Evolutionary conservation across 2,888 invertebrate species (phyloP), one percentile per base, ranked within the genome.

Genomic region (Morpho achilles): DNA sequence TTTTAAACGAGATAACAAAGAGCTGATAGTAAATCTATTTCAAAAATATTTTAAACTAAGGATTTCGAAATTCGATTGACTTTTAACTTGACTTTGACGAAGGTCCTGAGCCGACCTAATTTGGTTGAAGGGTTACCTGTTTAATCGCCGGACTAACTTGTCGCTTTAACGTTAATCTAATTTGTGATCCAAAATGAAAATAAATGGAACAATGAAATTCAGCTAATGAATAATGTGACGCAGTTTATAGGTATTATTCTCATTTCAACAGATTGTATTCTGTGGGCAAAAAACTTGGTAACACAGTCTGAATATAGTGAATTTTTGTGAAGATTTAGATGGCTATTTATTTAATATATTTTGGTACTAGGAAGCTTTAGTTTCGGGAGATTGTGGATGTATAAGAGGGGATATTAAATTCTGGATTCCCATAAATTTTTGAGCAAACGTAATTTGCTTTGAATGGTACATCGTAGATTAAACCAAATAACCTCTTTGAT

Each of bases 1-100:
- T 32, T 5, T 32, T 32, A 32, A 32, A 32, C 32, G 32, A 5
- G 32, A 32, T 32, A 32, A 5, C 32, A 32, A 32, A 32, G 32
- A 32, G 16, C 5, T 0, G 32, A 32, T 32, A 67, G 74, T 43
- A 9, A 43, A 43, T 53, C 16, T n/a, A 8, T 22, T 47, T 46
- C 47, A 53, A 53, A 16, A 46, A 47, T 40, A 54, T n/a, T 54
- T 47, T 42, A 45, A 45, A 45, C 50, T 50, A 60, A 56, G 50
- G 50, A 41, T 50, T 56, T 8, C 23, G 43, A 53, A 60, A 63
- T 65, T 62, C 62, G 55, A 67, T 66, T 66, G 64, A 64, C 64
- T 66, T 57, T 58, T 60, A 63, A 66, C 60, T 63, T 61, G 64
- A 62, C 58, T 63, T 65, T 67, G 67, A 67, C 61, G 61, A 59